Evolutionary conservation across 2,888 invertebrate genomes (phyloP).

Genomic region (Drosophila macrothrix): DNA sequence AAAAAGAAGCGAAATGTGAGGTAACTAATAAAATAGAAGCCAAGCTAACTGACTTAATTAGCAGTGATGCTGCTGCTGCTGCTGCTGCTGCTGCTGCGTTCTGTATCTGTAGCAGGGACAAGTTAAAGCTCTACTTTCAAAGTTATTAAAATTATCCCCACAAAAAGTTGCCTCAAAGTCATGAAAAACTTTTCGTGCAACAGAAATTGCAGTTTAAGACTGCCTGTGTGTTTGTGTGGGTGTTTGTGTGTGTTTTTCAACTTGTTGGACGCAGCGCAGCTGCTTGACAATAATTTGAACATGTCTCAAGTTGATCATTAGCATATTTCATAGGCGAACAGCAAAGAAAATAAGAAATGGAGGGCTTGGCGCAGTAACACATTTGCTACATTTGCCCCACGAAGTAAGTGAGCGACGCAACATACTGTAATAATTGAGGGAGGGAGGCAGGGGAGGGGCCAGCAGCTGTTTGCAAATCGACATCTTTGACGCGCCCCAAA

Average conservation of each 20-base stretch:
- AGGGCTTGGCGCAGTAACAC: slow-evolving; percentile 36
- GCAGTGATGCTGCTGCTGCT: slow-evolving; percentile 22
- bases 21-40: slow-evolving; percentile 59
- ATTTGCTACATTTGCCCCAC: slow-evolving; percentile 29
- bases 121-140: slow-evolving; percentile 26
- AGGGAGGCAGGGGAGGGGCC: not conserved
- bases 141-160: slow-evolving; percentile 2
- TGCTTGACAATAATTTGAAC: slow-evolving; percentile 77
- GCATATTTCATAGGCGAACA: slow-evolving; percentile 74
- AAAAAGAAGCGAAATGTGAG: slow-evolving; percentile 16
- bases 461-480: slow-evolving; percentile 64
- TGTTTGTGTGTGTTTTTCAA: slow-evolving; percentile 20
- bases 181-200: slow-evolving; percentile 52
- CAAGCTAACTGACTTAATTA: slow-evolving; percentile 61
- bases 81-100: slow-evolving; percentile 10
- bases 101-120: not conserved
- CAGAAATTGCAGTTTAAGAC: slow-evolving; percentile 49
- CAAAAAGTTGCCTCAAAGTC: slow-evolving; percentile 42
- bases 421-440: slow-evolving; percentile 34
- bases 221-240: not conserved
- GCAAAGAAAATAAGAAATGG: not conserved
- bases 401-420: slow-evolving; percentile 24
- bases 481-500: slow-evolving; percentile 73
- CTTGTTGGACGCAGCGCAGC: slow-evolving; percentile 58
- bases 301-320: slow-evolving; percentile 81